Conservation (phyloP, 2,797 vertebrate genomes). For the Dryobates pubescens region DNA sequence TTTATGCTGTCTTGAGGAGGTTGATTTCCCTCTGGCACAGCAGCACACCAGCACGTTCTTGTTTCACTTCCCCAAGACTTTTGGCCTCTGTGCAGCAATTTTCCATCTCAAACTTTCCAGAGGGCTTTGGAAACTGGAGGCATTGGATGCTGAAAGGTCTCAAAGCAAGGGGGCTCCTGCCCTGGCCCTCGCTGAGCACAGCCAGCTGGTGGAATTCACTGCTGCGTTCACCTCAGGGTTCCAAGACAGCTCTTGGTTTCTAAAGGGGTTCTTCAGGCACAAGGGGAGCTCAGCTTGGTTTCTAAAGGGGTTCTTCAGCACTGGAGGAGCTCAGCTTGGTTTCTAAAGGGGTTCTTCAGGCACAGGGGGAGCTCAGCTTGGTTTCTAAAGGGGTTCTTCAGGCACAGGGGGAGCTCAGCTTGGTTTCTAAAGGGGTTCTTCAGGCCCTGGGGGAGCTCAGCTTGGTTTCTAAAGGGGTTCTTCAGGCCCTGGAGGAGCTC, state of each 20-base stretch:
- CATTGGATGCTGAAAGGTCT: slow-evolving; percentile 14
- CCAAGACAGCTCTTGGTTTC: background rate
- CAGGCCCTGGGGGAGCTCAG: too few relatives aligned
- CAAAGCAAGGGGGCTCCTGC: background rate
- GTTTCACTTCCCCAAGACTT: slow-evolving; percentile 7
- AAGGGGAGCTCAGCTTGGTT: background rate
- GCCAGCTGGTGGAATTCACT: background rate
- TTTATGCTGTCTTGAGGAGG: background rate
- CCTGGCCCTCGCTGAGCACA: background rate
- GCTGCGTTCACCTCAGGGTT: fast-evolving
- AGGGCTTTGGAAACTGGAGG: slow-evolving; percentile 22
- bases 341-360: background rate
- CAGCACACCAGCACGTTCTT: background rate
- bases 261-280: background rate
- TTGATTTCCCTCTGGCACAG: background rate
- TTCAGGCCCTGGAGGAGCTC: background rate
- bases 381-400: background rate
- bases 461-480: background rate
- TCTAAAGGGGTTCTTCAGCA: background rate
- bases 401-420: background rate
- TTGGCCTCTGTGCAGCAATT: slow-evolving; percentile 38
- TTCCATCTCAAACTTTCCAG: slow-evolving; percentile 44
- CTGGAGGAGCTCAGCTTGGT: background rate
- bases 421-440: background rate
- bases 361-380: background rate